Base-by-base conservation (phyloP, 2,113 vertebrate genomes). In the Ceyx melanurus region DNA sequence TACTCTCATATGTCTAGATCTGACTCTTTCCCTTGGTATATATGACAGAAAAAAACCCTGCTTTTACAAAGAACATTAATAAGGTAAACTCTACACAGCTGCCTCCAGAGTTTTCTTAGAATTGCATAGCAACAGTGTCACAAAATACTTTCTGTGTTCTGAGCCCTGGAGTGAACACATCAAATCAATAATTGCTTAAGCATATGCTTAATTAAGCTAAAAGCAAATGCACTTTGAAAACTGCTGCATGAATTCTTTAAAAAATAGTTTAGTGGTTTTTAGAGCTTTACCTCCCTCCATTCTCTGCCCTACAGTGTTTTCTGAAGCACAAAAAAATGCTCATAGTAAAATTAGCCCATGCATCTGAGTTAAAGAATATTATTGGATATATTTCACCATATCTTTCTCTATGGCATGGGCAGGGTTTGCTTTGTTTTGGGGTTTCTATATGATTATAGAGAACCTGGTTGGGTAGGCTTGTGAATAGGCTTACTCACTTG, bases 171-270 rank as follows among this genome's bases (percentile, higher is more conserved):
- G 86, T 92, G 77, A 86, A 73, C 54, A 68, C 70, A 94, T 89
- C 66, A 95, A 94, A 93, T 95, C 73, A 96, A 92, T 94, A 95
- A 91, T 90, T 92, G 66, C 92, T 93, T 95, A 96, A 95, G 37
- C 66, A 79, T 90, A 93, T 79, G 93, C 64, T 86, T 95, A 95
- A 94, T 94, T 92, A 93, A 31, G 61, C 77, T 92, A 73, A 90
- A 92, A 88, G 42, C 66, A 79, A 65, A 61, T 15, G 22, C 50
- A 92, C 75, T 94, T 90, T 86, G 66, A 82, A 82, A 94, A 89
- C 15, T 37, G 29, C 57, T 73, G 48, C 74, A 90, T 82, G 65
- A 88, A 83, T 96, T 84, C 61, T 93, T 90, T 60, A 72, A 81
- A 93, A 82, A 94, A 57, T 19, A 48, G 29, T 76, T 77, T 33